phyloP scores from a whole-genome alignment of 1,140 invertebrate genomes.

The Drosophila repletoides region DNA sequence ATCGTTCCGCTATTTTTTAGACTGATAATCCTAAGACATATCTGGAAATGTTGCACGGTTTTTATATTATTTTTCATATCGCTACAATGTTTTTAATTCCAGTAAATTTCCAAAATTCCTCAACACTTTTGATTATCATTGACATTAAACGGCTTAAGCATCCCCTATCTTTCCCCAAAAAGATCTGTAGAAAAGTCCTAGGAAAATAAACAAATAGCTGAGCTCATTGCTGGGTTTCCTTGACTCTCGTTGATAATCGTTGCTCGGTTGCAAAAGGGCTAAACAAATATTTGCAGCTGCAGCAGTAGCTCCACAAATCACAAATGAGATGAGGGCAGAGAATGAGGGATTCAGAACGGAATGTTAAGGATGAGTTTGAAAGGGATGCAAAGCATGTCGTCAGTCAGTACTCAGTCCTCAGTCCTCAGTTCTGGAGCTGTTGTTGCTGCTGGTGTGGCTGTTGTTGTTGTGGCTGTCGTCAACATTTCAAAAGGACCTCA shows the following conservation, averaged over 20 bases:
- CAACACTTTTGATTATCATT: background rate
- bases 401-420: background rate
- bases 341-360: slow-evolving; percentile 26
- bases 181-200: slow-evolving; percentile 38
- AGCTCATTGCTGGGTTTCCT: background rate
- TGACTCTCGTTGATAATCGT: slow-evolving; percentile 42
- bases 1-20: too few species aligned
- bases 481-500: slow-evolving; percentile 62
- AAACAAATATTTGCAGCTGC: slow-evolving; percentile 73
- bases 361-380: slow-evolving; percentile 9
- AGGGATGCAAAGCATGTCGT: slow-evolving; percentile 8
- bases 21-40: too few species aligned
- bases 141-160: slow-evolving; percentile 39
- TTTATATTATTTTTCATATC: too few species aligned
- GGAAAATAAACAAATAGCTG: slow-evolving; percentile 55
- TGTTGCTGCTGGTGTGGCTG: slow-evolving; percentile 14
- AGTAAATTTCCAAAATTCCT: background rate
- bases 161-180: slow-evolving; percentile 30
- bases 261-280: slow-evolving; percentile 62
- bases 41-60: too few species aligned
- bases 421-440: background rate
- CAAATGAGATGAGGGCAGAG: slow-evolving; percentile 60
- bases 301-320: slow-evolving; percentile 59
- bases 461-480: slow-evolving; percentile 34
- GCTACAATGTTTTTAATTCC: too few species aligned